These are phyloP conservation scores for Plebejus melissa DNA, from an alignment of 2,888 invertebrate species.

Conservation along the genomic window DNA sequence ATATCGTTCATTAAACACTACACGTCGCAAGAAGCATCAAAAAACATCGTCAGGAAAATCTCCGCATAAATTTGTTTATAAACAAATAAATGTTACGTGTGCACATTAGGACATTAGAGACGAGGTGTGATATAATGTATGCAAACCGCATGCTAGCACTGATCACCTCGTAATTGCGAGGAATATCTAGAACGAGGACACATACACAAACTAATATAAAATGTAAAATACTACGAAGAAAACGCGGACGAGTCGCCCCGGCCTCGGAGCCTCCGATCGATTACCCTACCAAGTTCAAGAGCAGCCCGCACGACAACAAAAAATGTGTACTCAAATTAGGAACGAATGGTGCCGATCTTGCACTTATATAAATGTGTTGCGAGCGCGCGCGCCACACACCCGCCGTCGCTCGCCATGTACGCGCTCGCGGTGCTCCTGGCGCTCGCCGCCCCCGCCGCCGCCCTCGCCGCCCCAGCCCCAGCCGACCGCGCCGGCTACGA, in stretches of 20 bases:
- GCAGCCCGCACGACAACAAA: constrained; percentile 51
- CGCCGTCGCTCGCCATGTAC: constrained; percentile 71
- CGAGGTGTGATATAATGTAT: constrained; percentile 39
- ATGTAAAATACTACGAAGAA: constrained; percentile 16
- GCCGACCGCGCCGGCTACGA: constrained; percentile 66
- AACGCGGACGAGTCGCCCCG: constrained; percentile 32
- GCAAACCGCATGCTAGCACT: constrained; percentile 45
- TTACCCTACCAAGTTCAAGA: constrained; percentile 67
- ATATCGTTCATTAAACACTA: background rate
- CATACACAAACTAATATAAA: constrained; percentile 6
- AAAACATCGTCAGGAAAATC: background rate
- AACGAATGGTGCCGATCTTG: constrained; percentile 71
- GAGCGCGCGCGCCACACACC: constrained; percentile 72
- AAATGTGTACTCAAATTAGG: constrained; percentile 69
- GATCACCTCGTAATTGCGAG: constrained; percentile 60
- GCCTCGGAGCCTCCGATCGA: constrained; percentile 46
- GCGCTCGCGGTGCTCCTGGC: constrained; percentile 68
- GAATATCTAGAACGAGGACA: constrained; percentile 71
- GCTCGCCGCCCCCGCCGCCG: constrained; percentile 53
- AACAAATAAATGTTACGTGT: constrained; percentile 30
- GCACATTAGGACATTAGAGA: constrained; percentile 30
- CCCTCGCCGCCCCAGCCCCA: constrained; percentile 40
- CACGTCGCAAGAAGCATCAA: background rate
- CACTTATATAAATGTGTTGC: constrained; percentile 63
- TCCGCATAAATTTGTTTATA: constrained; percentile 2